Conservation (phyloP, 2,113 vertebrate species). For the Caloenas nicobarica region DNA sequence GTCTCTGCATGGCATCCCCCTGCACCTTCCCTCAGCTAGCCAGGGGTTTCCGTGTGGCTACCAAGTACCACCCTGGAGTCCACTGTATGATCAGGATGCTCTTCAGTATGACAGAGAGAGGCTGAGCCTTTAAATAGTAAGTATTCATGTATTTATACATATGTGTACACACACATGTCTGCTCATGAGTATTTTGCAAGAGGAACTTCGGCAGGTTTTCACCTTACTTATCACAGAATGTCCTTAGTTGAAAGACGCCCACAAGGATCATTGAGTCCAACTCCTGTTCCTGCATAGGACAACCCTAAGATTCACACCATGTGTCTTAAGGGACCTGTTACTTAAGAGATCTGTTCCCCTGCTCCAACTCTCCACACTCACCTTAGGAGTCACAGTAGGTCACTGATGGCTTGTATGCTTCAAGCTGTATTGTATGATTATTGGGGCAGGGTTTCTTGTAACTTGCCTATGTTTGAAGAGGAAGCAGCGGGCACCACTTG, state of each 20-base stretch:
- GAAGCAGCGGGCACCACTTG: slow-evolving; percentile 19
- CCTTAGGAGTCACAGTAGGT: neutral
- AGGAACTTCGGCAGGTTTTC: neutral
- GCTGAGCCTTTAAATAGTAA: neutral
- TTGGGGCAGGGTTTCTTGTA: neutral
- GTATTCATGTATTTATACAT: neutral
- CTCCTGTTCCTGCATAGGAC: too few relatives aligned
- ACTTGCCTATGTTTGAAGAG: slow-evolving; percentile 2
- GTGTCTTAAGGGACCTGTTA: too few relatives aligned
- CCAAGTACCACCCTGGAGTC: neutral
- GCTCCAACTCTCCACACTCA: fast-evolving
- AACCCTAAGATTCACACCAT: too few relatives aligned
- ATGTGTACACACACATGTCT: fast-evolving
- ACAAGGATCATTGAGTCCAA: too few relatives aligned
- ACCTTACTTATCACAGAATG: neutral
- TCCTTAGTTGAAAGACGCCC: too few relatives aligned
- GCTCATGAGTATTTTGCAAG: neutral
- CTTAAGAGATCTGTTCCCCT: neutral
- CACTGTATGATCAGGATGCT: neutral
- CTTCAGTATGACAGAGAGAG: neutral
- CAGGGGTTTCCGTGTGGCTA: neutral
- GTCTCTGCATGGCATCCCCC: neutral
- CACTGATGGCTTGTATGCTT: neutral
- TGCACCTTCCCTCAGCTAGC: neutral
- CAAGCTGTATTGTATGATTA: neutral